phyloP scores from a whole-genome alignment of 2,888 invertebrate species.

The Laspeyria flexula region DNA sequence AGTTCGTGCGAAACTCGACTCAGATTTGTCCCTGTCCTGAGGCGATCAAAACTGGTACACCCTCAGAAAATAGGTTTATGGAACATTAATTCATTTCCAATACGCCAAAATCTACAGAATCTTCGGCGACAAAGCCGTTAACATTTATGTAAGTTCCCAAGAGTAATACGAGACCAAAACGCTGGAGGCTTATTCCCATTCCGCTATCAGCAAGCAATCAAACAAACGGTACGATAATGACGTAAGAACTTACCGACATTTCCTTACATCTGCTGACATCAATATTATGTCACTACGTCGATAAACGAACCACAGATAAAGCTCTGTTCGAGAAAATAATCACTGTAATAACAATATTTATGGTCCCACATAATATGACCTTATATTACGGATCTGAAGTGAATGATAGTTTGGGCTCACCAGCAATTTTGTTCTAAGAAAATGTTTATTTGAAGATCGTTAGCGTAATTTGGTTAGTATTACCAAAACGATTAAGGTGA shows the following conservation, averaged over 20 bases:
- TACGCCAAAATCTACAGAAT: constrained; percentile 14
- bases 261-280: constrained; percentile 60
- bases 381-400: constrained; percentile 14
- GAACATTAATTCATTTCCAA: neutral
- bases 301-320: constrained; percentile 46
- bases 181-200: constrained; percentile 53
- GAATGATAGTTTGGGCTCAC: neutral
- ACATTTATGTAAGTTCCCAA: constrained; percentile 65
- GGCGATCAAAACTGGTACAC: neutral
- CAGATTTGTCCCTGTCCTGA: too few species aligned
- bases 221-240: constrained; percentile 69
- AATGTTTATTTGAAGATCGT: neutral
- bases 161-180: constrained; percentile 60
- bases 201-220: constrained; percentile 70
- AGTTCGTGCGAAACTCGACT: too few species aligned
- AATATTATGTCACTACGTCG: constrained; percentile 51
- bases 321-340: constrained; percentile 51
- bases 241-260: constrained; percentile 55
- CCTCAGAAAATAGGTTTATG: neutral
- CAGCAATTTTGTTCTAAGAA: neutral
- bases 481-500: neutral
- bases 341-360: constrained; percentile 51
- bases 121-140: constrained; percentile 55
- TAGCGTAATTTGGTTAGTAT: neutral
- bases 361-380: constrained; percentile 29